phyloP scores from a whole-genome alignment of 2,797 vertebrate genomes.

The Phataginus tetradactyla region DNA sequence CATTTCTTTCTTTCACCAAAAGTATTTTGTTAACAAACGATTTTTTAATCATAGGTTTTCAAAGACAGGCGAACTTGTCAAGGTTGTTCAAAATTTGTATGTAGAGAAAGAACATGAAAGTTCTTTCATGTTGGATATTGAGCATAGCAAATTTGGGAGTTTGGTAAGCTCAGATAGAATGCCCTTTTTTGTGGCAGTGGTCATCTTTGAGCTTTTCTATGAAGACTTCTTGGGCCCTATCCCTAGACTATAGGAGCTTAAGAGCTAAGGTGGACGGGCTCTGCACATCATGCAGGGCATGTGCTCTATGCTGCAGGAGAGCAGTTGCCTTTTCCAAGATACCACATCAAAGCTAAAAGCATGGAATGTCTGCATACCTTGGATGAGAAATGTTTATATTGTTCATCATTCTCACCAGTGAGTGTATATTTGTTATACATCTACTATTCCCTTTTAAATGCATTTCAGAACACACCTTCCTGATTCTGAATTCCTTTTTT shows the following conservation, averaged over 20 bases:
- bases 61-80: neutral
- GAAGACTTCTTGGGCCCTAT: neutral
- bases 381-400: neutral
- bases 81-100: neutral
- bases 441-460: neutral
- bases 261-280: neutral
- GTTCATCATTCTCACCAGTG: neutral
- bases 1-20: neutral
- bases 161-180: neutral
- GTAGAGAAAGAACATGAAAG: neutral
- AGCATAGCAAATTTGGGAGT: neutral
- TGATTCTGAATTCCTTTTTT: neutral
- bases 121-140: neutral
- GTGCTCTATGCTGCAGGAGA: neutral
- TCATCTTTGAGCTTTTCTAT: neutral
- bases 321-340: neutral
- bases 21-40: neutral
- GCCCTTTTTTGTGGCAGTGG: neutral
- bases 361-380: neutral
- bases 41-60: neutral
- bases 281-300: accelerated
- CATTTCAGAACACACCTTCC: neutral
- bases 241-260: accelerated
- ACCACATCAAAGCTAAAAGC: neutral
- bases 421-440: neutral